Conservation (phyloP, 2,113 vertebrate genomes). For the Equus przewalskii region DNA sequence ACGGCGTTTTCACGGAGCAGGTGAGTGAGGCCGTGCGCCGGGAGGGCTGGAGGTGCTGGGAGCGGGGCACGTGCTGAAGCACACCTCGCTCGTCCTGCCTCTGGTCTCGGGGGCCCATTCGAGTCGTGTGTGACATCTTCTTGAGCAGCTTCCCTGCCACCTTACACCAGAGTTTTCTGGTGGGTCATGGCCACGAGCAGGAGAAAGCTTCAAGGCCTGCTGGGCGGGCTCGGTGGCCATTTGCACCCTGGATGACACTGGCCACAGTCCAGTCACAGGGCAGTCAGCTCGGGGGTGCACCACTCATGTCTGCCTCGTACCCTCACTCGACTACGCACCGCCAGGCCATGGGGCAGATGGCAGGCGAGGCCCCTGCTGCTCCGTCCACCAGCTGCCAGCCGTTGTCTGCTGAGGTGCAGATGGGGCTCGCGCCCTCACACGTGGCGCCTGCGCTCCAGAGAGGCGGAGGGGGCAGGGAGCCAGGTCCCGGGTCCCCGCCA, state of each 20-base stretch:
- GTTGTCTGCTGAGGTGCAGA: background rate
- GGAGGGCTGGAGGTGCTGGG: accelerated
- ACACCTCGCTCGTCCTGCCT: accelerated
- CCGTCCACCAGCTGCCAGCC: background rate
- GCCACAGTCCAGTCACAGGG: accelerated
- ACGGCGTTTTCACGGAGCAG: conserved; percentile 95
- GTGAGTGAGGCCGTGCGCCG: conserved; percentile 79
- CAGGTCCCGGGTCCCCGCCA: accelerated
- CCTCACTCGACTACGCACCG: accelerated
- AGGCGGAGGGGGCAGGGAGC: accelerated
- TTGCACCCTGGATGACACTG: accelerated
- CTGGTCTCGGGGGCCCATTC: accelerated
- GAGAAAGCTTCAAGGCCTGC: accelerated
- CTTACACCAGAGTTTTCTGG: accelerated
- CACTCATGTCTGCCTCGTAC: accelerated
- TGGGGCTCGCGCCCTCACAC: background rate
- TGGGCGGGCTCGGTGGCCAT: accelerated
- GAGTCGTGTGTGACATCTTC: accelerated
- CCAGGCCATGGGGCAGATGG: background rate
- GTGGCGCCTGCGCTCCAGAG: background rate
- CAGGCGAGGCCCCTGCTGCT: background rate
- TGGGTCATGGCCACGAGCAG: accelerated
- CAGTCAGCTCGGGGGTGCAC: accelerated
- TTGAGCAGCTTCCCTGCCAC: too few species aligned
- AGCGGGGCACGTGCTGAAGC: accelerated